A percentile compares a stretch with the other conserved stretches of the same genome.
Conservation (phyloP, 2,888 invertebrate species). For the Drosophila borborema region DNA sequence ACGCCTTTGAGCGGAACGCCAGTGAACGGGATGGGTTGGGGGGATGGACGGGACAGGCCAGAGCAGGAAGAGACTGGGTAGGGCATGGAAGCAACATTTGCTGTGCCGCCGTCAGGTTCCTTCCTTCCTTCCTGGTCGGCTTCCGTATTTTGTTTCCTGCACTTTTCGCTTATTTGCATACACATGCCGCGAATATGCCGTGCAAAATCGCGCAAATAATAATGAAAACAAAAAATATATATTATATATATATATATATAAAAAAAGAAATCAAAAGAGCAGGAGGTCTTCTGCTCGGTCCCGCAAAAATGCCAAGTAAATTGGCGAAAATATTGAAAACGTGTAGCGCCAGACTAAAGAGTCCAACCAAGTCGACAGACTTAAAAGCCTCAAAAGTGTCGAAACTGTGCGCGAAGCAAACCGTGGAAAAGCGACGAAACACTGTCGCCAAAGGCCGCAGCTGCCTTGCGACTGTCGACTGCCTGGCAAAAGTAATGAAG, state of each 20-base stretch:
- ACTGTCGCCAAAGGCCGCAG: slow-evolving; percentile 43
- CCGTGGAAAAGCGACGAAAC: slow-evolving; percentile 23
- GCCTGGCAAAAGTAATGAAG: slow-evolving; percentile 65
- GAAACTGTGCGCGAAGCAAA: slow-evolving; percentile 11
- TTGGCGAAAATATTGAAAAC: slow-evolving; percentile 76
- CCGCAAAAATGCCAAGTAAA: slow-evolving; percentile 63
- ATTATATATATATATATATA: no score
- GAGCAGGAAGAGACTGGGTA: not conserved
- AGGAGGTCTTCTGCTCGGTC: not conserved
- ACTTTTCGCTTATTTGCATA: slow-evolving; percentile 80
- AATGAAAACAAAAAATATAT: slow-evolving; percentile 52
- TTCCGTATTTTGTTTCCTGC: slow-evolving; percentile 80
- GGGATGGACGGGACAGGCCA: not conserved
- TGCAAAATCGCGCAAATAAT: slow-evolving; percentile 80
- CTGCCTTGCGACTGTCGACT: slow-evolving; percentile 16
- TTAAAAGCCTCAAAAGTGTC: slow-evolving; percentile 32
- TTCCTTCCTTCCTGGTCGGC: slow-evolving; percentile 74
- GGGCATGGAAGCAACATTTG: slow-evolving; percentile 49
- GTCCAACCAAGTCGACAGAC: slow-evolving; percentile 21
- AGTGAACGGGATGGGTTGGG: not conserved
- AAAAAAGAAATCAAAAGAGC: slow-evolving; percentile 55
- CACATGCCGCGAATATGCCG: slow-evolving; percentile 59
- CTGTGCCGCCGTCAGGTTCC: slow-evolving; percentile 67
- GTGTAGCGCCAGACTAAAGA: slow-evolving; percentile 38
- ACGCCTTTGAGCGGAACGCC: not conserved